phyloP scores from a whole-genome alignment of 23 tunicate genomes.

The Trididemnum miniatum region DNA sequence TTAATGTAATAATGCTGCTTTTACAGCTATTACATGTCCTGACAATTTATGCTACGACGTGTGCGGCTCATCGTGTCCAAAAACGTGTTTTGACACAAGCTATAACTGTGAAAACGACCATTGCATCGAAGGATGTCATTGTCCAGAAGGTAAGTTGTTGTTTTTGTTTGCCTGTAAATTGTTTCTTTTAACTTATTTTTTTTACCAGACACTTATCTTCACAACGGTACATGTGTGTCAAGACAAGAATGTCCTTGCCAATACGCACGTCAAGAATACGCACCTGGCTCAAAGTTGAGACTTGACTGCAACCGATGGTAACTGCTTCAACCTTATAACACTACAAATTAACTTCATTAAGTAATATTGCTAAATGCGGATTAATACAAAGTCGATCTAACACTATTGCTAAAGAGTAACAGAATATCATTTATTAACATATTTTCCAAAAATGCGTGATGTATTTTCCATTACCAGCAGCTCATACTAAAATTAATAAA shows the following conservation, averaged over 20 bases:
- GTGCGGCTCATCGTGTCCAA: conserved; percentile 96
- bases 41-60: conserved; percentile 84
- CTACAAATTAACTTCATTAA: no score
- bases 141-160: conserved; percentile 91
- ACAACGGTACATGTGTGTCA: conserved; percentile 91
- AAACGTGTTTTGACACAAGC: conserved; percentile 92
- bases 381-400: no score
- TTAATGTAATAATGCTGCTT: no score
- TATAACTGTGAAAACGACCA: conserved; percentile 96
- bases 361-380: no score
- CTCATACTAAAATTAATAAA: no score
- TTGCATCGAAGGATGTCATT: conserved; percentile 98
- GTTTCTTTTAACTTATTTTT: neutral
- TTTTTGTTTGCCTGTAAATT: neutral
- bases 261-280: conserved; percentile 78
- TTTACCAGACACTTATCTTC: conserved; percentile 74
- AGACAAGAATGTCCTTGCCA: conserved; percentile 92
- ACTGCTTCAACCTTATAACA: no score
- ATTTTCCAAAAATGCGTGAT: no score
- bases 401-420: no score
- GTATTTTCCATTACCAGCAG: no score
- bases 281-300: conserved; percentile 89
- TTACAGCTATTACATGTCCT: conserved; percentile 79
- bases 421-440: no score
- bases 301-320: conserved; percentile 96